Evolutionary conservation across 1,140 invertebrate genomes (phyloP), one percentile per base, ranked within the genome.

Genomic region (Drosophila dunni): DNA sequence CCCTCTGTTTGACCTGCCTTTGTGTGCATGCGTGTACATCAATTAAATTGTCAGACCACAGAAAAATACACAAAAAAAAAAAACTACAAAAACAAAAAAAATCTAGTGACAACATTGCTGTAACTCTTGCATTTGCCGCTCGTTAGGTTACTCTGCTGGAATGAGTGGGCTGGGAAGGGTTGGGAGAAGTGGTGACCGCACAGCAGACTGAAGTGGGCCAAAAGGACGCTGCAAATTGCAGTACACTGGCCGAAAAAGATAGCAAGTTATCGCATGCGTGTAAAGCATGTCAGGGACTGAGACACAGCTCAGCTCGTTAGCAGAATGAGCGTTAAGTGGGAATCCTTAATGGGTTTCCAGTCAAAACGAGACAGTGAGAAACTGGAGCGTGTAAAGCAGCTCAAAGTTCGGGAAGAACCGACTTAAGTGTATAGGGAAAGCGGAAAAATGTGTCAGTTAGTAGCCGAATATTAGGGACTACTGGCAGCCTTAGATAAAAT

Each of bases 11-110:
- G 53, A 56, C 53, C 53, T 56, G 53, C 13, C 53, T 56, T 56
- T 56, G 61, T 79, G 68, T 86, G 75, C 67, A 54, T 73, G 64
- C 56, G 79, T 79, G 83, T 81, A 88, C 80, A 88, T 88, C 83
- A 88, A 88, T 88, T 88, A 88, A 88, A 88, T 88, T 89, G 83
- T 88, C 83, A 80, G 86, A 71, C 82, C 68, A 64, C 62, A 75
- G 62, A 61, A 76, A 71, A 69, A 48, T 20, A 20, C 17, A 20
- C 1, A 20, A 20, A 20, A 2, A 20, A 20, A 20, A 20, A 17
- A n/a, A 69, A 46, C 8, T 17, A 46, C 15, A 36, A 50, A 15
- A 60, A 45, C 46, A 54, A 51, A 42, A 53, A 40, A 36, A 46
- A 20, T 34, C 8, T n/a, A 54, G 50, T 54, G 40, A 66, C 64